These are phyloP conservation scores for Tokudaia muenninki DNA, from an alignment of 2,797 vertebrate species.

Conservation along the genomic window DNA sequence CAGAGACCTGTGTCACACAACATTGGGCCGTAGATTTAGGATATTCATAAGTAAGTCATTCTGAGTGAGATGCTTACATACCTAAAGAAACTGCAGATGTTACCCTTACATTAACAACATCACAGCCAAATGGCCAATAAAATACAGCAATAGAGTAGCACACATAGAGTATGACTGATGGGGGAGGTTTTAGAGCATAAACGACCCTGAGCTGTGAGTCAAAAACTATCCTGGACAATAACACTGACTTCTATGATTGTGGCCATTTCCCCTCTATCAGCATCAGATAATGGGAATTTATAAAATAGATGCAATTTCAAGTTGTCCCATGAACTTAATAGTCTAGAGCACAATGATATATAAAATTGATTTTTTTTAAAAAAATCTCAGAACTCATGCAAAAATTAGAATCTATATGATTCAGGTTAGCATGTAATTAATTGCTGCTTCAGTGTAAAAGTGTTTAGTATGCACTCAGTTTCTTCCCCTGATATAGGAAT, in stretches of 20 bases:
- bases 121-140: slow-evolving; percentile 42
- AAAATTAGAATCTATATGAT: slow-evolving; percentile 43
- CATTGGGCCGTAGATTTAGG: slow-evolving; percentile 37
- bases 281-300: slow-evolving; percentile 1
- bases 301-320: not conserved
- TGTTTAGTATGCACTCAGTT: not conserved
- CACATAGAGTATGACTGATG: not conserved
- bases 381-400: slow-evolving; percentile 17
- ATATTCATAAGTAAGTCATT: slow-evolving; percentile 44
- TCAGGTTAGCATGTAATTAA: not conserved
- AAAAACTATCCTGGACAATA: not conserved
- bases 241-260: not conserved
- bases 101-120: slow-evolving; percentile 5
- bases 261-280: not conserved
- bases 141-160: slow-evolving; percentile 26
- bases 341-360: slow-evolving; percentile 4
- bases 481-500: not conserved
- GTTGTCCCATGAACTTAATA: not conserved
- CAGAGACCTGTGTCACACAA: slow-evolving; percentile 34
- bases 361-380: slow-evolving; percentile 6
- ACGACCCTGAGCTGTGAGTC: not conserved
- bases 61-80: slow-evolving; percentile 32
- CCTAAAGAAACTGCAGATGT: slow-evolving; percentile 44
- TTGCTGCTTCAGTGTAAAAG: slow-evolving; percentile 25
- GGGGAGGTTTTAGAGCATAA: not conserved